A percentile compares a stretch with the other conserved stretches of the same genome.
These are phyloP conservation scores for Chlamydotis undulata DNA, from an alignment of 2,113 vertebrate species.

Conservation along the genomic window DNA sequence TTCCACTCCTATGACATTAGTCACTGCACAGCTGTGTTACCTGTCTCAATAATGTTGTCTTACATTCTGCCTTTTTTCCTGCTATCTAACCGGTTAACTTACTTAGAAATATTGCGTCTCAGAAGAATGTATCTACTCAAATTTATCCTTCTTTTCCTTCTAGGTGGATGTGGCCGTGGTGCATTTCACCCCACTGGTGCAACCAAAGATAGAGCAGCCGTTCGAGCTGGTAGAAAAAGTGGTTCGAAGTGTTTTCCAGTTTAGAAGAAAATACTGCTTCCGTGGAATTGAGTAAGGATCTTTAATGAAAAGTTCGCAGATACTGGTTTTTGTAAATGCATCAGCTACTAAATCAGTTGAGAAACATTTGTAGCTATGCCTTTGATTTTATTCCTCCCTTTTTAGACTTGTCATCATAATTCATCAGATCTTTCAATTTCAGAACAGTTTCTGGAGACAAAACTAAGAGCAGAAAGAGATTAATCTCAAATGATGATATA, in stretches of 20 bases:
- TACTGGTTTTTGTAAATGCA: not conserved
- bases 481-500: not conserved
- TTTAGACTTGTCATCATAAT: not conserved
- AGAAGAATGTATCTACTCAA: not conserved
- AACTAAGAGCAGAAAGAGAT: not conserved
- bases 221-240: conserved; percentile 94
- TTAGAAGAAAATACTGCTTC: conserved; percentile 90
- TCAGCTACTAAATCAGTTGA: not conserved
- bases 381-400: not conserved
- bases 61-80: not conserved
- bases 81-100: not conserved
- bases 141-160: not conserved
- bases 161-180: conserved; percentile 95
- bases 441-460: not conserved
- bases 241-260: conserved; percentile 88
- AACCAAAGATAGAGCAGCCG: conserved; percentile 89
- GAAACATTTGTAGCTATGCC: not conserved
- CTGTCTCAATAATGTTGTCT: not conserved
- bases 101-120: not conserved
- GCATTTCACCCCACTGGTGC: conserved; percentile 87
- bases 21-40: not conserved
- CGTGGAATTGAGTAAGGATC: conserved; percentile 87
- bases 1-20: not conserved
- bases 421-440: not conserved
- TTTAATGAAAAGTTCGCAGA: not conserved